A percentile compares a stretch with the other conserved stretches of the same genome.
Evolutionary conservation across 2,888 invertebrate species (phyloP).

Genomic region (Oscheius onirici): DNA sequence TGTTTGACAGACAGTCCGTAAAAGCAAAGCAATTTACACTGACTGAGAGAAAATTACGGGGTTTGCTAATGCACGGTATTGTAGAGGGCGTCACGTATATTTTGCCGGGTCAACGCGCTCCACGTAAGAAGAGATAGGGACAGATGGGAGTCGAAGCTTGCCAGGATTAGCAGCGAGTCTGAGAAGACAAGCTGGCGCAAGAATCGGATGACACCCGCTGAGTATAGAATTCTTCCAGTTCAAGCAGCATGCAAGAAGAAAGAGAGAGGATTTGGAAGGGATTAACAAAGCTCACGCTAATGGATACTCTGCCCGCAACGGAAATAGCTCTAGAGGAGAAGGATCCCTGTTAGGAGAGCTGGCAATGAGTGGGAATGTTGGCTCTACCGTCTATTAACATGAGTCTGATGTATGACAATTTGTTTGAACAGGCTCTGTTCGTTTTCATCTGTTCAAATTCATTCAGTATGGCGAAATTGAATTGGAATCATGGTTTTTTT

Average conservation of each 20-base stretch:
- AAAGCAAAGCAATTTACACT: conserved; percentile 21
- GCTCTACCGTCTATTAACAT: neutral
- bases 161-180: conserved; percentile 22
- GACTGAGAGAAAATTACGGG: conserved; percentile 16
- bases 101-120: conserved; percentile 32
- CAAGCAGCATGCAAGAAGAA: neutral
- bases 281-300: conserved; percentile 20
- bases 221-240: conserved; percentile 19
- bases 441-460: too few relatives aligned
- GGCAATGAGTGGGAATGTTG: too few relatives aligned
- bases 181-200: conserved; percentile 26
- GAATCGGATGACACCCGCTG: conserved; percentile 25
- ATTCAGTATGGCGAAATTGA: too few relatives aligned
- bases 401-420: neutral
- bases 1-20: neutral
- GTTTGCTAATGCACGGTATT: conserved; percentile 33
- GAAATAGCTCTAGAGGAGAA: neutral
- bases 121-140: conserved; percentile 32
- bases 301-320: conserved; percentile 6
- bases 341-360: too few relatives aligned
- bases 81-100: conserved; percentile 27
- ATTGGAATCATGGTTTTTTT: too few relatives aligned
- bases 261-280: conserved; percentile 11
- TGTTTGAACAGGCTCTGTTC: neutral
- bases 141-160: conserved; percentile 30